A percentile compares a stretch with the other conserved stretches of the same genome.
Evolutionary conservation across 2,797 vertebrate species (phyloP).

Genomic region (Eutrigla gurnardus): DNA sequence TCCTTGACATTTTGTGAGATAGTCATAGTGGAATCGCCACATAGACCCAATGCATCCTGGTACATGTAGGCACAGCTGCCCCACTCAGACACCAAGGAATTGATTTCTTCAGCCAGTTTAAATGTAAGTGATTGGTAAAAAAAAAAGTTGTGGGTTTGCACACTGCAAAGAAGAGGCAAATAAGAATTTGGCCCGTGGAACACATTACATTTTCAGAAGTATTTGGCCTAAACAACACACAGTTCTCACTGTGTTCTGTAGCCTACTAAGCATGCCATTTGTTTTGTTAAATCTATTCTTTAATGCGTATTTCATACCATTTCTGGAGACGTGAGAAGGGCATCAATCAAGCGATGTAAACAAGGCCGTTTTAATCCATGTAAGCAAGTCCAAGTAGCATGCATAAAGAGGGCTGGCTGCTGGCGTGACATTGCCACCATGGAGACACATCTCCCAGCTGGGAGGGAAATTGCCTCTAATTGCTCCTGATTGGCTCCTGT

Average conservation of each 20-base stretch:
- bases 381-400: constrained; percentile 49
- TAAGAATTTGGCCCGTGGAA: background rate
- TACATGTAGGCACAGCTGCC: no score
- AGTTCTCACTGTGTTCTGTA: background rate
- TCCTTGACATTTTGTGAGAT: no score
- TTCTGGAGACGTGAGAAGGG: constrained; percentile 1
- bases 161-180: background rate
- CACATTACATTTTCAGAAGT: constrained; percentile 7
- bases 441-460: constrained; percentile 74
- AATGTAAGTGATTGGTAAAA: background rate
- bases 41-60: no score
- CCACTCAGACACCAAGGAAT: no score
- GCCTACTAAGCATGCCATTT: background rate
- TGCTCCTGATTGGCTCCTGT: constrained; percentile 85
- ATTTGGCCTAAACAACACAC: background rate
- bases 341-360: constrained; percentile 40
- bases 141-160: constrained; percentile 1
- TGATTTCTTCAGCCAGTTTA: background rate
- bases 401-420: constrained; percentile 51
- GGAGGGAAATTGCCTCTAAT: constrained; percentile 80
- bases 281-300: background rate
- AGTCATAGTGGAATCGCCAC: no score
- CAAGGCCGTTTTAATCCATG: constrained; percentile 48
- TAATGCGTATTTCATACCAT: background rate
- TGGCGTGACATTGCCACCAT: constrained; percentile 45